Base-by-base conservation (phyloP, 2,113 vertebrate species). In the Nothoprocta pentlandii region DNA sequence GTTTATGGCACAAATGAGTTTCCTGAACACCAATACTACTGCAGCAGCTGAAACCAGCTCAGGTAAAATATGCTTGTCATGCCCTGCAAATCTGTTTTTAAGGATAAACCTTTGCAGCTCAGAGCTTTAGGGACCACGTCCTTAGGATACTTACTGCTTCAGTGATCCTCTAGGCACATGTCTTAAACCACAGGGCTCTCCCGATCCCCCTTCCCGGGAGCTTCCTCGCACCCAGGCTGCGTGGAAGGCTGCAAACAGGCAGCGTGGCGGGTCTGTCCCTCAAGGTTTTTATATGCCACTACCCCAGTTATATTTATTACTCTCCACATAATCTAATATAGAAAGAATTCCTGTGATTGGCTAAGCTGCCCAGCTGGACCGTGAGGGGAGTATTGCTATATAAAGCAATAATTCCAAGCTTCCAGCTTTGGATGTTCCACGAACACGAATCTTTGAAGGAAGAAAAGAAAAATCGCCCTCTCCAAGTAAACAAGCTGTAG, bases 311-410 rank as follows among this genome's bases (percentile, higher is more conserved):
- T 78, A 94, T 94, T 95, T 95, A 95, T 90, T 92, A 90, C 94
- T 94, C 32, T 58, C 66, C 89, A 63, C 80, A 51, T 96, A 97
- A 97, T 96, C 95, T 97, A 96, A 97, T 96, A 96, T 86, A 97
- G 94, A 84, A 95, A 95, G 93, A 93, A 81, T 87, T 58, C 88
- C 94, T 39, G 80, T 28, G 44, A 96, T 95, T 97, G 96, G 96
- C 93, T 95, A 88, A 89, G 92, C 69, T 9, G 77, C 93, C 73
- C 53, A 87, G 90, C 1, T 64, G 36, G 76, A 63, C 59, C 49
- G 46, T 36, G 25, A 63, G 44, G 36, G 1, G 88, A 95, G 94
- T 94, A 94, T 74, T 95, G 87, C 96, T 97, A 96, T 93, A 95
- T 95, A 96, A 95, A 93, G 96, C 85, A 95, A 92, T 95, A 97